These are phyloP conservation scores for Synanthedon tipuliformis DNA, from an alignment of 2,888 invertebrate genomes.

Conservation along the genomic window DNA sequence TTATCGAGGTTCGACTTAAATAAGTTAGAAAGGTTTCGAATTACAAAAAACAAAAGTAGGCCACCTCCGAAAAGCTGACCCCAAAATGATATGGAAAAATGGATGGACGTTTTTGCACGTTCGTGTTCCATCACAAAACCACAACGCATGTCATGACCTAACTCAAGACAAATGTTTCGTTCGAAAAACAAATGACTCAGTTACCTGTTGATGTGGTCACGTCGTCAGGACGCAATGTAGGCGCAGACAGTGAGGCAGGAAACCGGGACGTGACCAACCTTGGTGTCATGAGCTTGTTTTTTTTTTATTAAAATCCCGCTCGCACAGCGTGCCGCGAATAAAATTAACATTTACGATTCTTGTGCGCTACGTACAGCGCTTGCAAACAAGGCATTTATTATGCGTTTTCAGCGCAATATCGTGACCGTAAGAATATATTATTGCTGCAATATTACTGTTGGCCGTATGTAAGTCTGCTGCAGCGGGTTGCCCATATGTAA, in stretches of 20 bases:
- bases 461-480: conserved; percentile 11
- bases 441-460: neutral
- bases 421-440: neutral
- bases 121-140: conserved; percentile 15
- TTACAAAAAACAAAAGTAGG: too few species aligned
- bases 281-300: conserved; percentile 21
- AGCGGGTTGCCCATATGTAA: conserved; percentile 20
- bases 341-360: conserved; percentile 16
- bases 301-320: conserved; percentile 31
- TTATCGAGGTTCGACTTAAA: too few species aligned
- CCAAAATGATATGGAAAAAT: conserved; percentile 19
- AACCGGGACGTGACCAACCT: conserved; percentile 37
- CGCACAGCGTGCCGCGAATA: conserved; percentile 22
- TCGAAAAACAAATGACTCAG: conserved; percentile 51
- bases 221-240: conserved; percentile 20
- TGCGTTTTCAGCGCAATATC: neutral
- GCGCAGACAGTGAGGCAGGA: conserved; percentile 22
- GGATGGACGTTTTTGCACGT: conserved; percentile 19
- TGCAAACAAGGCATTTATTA: neutral
- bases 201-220: conserved; percentile 55
- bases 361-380: neutral
- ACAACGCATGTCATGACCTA: conserved; percentile 31
- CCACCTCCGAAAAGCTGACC: conserved; percentile 3
- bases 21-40: too few species aligned
- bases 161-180: conserved; percentile 40